Base-by-base conservation (phyloP, 2,113 vertebrate genomes). In the Erpornis zantholeuca region DNA sequence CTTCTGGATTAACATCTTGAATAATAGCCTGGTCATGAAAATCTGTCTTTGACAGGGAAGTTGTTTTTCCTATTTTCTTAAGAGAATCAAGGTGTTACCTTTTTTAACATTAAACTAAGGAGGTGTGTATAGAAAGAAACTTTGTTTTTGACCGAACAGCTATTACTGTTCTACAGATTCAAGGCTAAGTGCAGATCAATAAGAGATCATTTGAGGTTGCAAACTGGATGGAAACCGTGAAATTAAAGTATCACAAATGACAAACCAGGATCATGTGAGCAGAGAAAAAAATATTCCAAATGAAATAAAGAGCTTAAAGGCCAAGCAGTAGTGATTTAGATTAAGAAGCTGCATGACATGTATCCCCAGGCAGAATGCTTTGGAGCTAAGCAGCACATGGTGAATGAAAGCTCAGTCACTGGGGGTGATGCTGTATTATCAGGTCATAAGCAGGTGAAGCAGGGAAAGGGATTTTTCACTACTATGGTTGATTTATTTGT, bases 1-100 rank as follows among this genome's bases (percentile, higher is more conserved):
- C 21, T 92, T 92, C 54, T 95, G n/a, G 76, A 73, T 92, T 96
- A 66, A 86, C 31, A 36, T 79, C 16, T 90, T 88, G 92, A 92
- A 80, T 92, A 56, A 38, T n/a, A 66, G 40, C 27, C 38, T 96
- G 94, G 70, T 81, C 63, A 10, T 81, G 29, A 40, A 66, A 57
- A 21, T 71, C 35, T 95, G 16, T 44, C n/a, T 66, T 82, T 90
- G 35, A 86, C 86, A 53, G 16, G 35, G 15, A 50, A 85, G 35
- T 44, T 73, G 16, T 64, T 84, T 33, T 86, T 90, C 40, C 61
- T 45, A 3, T 82, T 76, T 65, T 77, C 77, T 10, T 35, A 60
- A 91, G 31, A 82, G 68, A 82, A 64, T 60, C 11, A 66, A 82
- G 25, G 35, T 38, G 21, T 88, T 36, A 29, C 40, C 22, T 78